Evolutionary conservation across 2,797 vertebrate genomes (phyloP).

Genomic region (Chelonia mydas): DNA sequence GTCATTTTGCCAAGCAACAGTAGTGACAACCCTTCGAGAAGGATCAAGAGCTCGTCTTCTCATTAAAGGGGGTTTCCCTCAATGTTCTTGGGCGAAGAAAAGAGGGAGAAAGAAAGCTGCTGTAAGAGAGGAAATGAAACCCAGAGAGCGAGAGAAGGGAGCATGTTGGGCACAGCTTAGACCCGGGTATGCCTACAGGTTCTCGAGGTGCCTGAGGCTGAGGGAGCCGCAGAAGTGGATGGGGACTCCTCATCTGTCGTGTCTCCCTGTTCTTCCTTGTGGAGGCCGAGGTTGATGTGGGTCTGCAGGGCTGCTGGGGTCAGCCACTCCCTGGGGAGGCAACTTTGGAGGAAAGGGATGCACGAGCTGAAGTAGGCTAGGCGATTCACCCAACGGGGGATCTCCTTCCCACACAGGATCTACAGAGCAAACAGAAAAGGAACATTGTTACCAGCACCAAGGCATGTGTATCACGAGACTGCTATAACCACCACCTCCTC

Average conservation of each 20-base stretch:
- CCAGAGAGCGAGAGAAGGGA: background rate
- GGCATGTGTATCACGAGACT: fast-evolving
- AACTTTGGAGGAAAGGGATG: slow-evolving; percentile 95
- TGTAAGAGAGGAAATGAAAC: background rate
- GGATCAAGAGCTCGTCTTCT: background rate
- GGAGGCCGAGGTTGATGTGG: slow-evolving; percentile 94
- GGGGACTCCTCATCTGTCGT: slow-evolving; percentile 88
- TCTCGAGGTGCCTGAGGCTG: slow-evolving; percentile 85
- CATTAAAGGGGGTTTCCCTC: background rate
- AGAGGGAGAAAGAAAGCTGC: background rate
- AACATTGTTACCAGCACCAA: slow-evolving; percentile 26
- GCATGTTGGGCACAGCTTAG: slow-evolving; percentile 71
- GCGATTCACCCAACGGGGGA: slow-evolving; percentile 95
- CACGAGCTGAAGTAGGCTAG: slow-evolving; percentile 97
- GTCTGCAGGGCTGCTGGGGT: slow-evolving; percentile 94
- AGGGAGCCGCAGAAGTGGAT: slow-evolving; percentile 81
- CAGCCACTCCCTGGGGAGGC: slow-evolving; percentile 94
- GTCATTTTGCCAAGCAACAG: slow-evolving; percentile 31
- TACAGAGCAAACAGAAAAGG: slow-evolving; percentile 61
- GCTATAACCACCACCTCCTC: background rate
- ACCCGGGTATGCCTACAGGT: slow-evolving; percentile 92
- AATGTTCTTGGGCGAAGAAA: background rate
- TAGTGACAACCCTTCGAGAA: slow-evolving; percentile 36
- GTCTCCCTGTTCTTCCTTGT: slow-evolving; percentile 88
- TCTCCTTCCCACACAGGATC: slow-evolving; percentile 93